Evolutionary conservation across 2,113 vertebrate species (phyloP).

Genomic region (Onychostoma macrolepis): DNA sequence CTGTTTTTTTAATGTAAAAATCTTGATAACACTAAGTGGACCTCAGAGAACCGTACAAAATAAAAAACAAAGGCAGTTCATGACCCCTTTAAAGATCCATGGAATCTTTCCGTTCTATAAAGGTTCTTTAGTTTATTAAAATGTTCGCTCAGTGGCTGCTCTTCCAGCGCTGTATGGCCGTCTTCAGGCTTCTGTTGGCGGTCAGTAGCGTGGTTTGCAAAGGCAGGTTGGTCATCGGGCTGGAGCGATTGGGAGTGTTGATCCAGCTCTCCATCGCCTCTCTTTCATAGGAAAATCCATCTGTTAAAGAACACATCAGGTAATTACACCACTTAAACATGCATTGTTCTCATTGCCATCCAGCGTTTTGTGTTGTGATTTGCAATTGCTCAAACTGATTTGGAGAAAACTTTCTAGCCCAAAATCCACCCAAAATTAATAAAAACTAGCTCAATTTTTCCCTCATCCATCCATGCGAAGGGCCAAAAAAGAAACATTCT

Average conservation of each 20-base stretch:
- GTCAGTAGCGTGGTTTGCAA: constrained; percentile 75
- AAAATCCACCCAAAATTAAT: too few relatives aligned
- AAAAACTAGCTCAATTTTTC: too few relatives aligned
- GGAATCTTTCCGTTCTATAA: too few relatives aligned
- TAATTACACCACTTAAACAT: not conserved
- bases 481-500: too few relatives aligned
- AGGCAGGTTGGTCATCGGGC: constrained; percentile 84
- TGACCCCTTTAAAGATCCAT: too few relatives aligned
- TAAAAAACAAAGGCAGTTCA: too few relatives aligned
- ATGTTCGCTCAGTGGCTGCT: constrained; percentile 22
- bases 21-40: too few relatives aligned
- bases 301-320: constrained; percentile 60
- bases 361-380: not conserved
- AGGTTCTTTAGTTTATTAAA: too few relatives aligned
- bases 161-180: constrained; percentile 81
- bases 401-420: too few relatives aligned
- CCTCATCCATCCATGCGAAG: too few relatives aligned
- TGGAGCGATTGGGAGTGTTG: constrained; percentile 75
- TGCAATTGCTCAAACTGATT: not conserved
- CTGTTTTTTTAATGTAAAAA: too few relatives aligned
- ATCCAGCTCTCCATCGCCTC: constrained; percentile 82
- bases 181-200: constrained; percentile 82
- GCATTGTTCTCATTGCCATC: not conserved
- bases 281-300: constrained; percentile 85
- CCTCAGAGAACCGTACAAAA: too few relatives aligned